Evolutionary conservation across 2,797 vertebrate species (phyloP).

Genomic region (Neosilurus hyrtlii): DNA sequence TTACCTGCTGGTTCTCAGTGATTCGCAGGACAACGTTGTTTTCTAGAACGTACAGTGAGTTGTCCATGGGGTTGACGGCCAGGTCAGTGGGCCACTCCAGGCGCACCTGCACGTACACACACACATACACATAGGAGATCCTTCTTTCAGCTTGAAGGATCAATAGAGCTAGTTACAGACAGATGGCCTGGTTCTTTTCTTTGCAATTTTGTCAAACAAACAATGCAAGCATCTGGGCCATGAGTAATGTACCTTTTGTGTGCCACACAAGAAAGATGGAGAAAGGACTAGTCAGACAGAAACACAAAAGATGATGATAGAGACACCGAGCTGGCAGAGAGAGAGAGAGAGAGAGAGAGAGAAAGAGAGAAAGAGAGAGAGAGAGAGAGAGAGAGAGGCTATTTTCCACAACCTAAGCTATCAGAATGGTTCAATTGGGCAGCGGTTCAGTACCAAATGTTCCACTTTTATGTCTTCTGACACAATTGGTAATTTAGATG

Average conservation of each 20-base stretch:
- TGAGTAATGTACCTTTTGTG: constrained; percentile 24
- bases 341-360: background rate
- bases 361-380: background rate
- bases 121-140: background rate
- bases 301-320: background rate
- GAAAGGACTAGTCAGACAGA: constrained; percentile 17
- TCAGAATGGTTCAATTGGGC: background rate
- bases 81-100: constrained; percentile 90
- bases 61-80: constrained; percentile 88
- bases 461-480: constrained; percentile 13
- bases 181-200: constrained; percentile 4
- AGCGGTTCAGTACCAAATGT: constrained; percentile 19
- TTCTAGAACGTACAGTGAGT: constrained; percentile 86
- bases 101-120: constrained; percentile 74
- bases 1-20: constrained; percentile 88
- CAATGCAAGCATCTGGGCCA: constrained; percentile 25
- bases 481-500: background rate
- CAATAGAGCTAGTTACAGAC: background rate
- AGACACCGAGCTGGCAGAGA: background rate
- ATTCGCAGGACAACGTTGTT: constrained; percentile 88
- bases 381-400: background rate
- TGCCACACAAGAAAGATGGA: constrained; percentile 16
- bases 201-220: constrained; percentile 22
- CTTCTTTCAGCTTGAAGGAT: constrained; percentile 3
- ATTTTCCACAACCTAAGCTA: constrained; percentile 16